Evolutionary conservation across 2,888 invertebrate species (phyloP), one percentile per base, ranked within the genome.

Genomic region (Colostygia pectinataria): DNA sequence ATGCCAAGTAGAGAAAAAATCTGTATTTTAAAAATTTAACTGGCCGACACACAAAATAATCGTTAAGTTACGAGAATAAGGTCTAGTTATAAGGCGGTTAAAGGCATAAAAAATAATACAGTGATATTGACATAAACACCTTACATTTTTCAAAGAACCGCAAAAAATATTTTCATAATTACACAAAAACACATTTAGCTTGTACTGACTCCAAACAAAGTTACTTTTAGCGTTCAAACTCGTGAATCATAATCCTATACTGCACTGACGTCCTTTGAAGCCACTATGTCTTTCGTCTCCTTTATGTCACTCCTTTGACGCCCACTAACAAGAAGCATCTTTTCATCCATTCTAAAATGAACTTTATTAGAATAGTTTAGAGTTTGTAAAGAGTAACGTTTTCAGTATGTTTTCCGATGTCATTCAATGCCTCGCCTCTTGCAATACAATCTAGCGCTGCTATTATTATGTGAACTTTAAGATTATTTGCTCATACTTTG

Each of bases 281-380:
- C 72, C 57, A 65, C 58, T 59, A 57, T 60, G 59, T 62, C 59
- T 68, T 64, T 69, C 61, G 48, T 56, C 59, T 60, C 65, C 65
- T 68, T 71, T 63, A 67, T 68, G 68, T 63, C 63, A 68, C 61
- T 63, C 65, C 65, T 75, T 74, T 75, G 75, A 69, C 66, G 56
- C 71, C 72, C 70, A 71, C 65, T 62, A 55, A 53, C 51, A 40
- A 52, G 49, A 14, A 24, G 24, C 4, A 32, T 33, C 6, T 24
- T 33, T 33, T 44, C 18, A 41, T 33, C 23, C 12, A 29, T 38
- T 31, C 4, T 23, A 57, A 39, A 52, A 42, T 39, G 24, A 23
- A 50, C 52, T 39, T 4, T 57, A 15, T 0, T 1, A 0, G 20
- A n/a, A 2, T 12, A 15, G 1, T 3, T 7, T 53, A 55, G 25